phyloP scores from a whole-genome alignment of 1,140 invertebrate species.

The Grapholita molesta region DNA sequence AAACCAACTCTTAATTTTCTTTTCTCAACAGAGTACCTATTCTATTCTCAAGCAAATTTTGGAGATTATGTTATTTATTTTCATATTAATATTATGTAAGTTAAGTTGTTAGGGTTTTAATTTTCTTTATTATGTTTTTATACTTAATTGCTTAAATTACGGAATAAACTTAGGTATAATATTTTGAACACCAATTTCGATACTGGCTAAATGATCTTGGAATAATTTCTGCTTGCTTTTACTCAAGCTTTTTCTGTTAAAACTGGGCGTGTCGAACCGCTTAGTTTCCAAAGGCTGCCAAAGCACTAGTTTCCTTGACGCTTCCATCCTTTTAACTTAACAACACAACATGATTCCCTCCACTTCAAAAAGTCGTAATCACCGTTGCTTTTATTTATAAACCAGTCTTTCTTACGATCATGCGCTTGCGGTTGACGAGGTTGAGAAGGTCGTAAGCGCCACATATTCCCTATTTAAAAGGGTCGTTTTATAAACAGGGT shows the following conservation, averaged over 20 bases:
- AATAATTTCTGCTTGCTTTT: too few relatives aligned
- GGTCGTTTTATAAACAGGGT: not conserved
- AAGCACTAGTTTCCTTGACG: not conserved
- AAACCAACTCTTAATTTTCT: too few relatives aligned
- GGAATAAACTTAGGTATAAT: too few relatives aligned
- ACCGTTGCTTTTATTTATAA: not conserved
- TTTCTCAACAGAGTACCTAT: too few relatives aligned
- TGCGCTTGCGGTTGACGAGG: not conserved
- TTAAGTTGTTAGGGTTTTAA: too few relatives aligned
- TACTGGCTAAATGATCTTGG: too few relatives aligned
- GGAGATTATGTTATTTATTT: too few relatives aligned
- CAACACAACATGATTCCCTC: not conserved
- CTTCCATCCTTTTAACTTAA: not conserved
- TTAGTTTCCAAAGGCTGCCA: not conserved
- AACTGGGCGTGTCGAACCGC: not conserved
- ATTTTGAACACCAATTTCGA: too few relatives aligned
- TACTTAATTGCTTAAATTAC: too few relatives aligned
- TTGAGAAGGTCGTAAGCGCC: not conserved
- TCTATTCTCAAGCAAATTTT: too few relatives aligned
- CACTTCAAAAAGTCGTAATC: not conserved
- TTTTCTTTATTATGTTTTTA: too few relatives aligned
- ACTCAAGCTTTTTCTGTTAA: not conserved
- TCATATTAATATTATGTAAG: too few relatives aligned
- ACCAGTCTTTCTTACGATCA: not conserved
- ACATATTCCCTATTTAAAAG: not conserved